Evolutionary conservation across 2,113 vertebrate genomes (phyloP).

Genomic region (Pituophis catenifer): DNA sequence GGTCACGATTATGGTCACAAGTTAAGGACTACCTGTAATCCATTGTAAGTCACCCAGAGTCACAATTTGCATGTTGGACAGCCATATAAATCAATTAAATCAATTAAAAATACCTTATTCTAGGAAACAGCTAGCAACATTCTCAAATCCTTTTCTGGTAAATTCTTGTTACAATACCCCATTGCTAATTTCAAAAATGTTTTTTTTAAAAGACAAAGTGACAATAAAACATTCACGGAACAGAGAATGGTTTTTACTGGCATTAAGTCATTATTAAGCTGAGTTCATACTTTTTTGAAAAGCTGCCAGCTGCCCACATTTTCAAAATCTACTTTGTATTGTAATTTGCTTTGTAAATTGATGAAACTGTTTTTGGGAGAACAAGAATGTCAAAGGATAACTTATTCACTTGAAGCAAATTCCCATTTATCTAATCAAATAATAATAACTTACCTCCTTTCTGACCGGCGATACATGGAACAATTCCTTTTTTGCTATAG

Average conservation of each 20-base stretch:
- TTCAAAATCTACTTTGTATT: background rate
- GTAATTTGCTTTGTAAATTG: background rate
- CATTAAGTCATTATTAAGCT: background rate
- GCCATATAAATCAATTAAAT: background rate
- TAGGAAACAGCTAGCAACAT: background rate
- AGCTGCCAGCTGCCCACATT: background rate
- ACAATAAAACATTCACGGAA: background rate
- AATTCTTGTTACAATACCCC: background rate
- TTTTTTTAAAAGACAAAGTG: background rate
- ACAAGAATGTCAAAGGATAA: background rate
- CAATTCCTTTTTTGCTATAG: constrained; percentile 58
- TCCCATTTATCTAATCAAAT: background rate
- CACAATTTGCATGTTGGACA: background rate
- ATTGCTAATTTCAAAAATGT: background rate
- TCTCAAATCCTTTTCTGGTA: background rate
- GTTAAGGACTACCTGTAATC: background rate
- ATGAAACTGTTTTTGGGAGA: background rate
- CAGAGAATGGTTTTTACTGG: background rate
- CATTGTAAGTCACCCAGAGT: background rate
- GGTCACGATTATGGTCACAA: background rate
- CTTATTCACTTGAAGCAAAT: background rate
- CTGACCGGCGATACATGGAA: constrained; percentile 44
- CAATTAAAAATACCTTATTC: background rate
- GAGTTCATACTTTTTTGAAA: background rate
- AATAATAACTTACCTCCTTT: constrained; percentile 55